Conservation (phyloP, 1,140 invertebrate genomes). For the Scaptomyza montana region DNA sequence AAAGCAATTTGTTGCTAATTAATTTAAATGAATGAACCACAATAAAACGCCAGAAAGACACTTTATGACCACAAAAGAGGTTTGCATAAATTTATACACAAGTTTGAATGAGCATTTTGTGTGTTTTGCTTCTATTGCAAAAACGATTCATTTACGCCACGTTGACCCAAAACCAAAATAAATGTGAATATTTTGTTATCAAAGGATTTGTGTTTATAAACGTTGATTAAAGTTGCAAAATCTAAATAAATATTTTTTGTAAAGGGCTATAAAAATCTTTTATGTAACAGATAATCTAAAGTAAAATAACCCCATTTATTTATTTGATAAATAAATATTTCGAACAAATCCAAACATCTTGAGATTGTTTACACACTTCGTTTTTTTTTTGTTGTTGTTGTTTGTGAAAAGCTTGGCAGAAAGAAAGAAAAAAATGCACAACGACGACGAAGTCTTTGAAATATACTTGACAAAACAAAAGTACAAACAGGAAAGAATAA, state of each 20-base stretch:
- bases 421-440: not conserved
- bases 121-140: not conserved
- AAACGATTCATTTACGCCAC: constrained; percentile 28
- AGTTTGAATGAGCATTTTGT: not conserved
- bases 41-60: constrained; percentile 44
- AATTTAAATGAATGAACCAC: constrained; percentile 56
- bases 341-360: not conserved
- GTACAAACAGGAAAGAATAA: not conserved
- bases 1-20: constrained; percentile 41
- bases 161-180: not conserved
- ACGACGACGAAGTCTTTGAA: not conserved
- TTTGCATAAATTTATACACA: constrained; percentile 22
- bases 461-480: constrained; percentile 2
- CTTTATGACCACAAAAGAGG: constrained; percentile 50
- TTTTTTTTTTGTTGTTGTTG: not conserved
- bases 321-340: too few relatives aligned
- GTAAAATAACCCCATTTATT: too few relatives aligned
- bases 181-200: not conserved
- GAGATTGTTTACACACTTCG: not conserved
- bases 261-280: too few relatives aligned
- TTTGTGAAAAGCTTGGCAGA: not conserved
- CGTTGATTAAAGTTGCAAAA: too few relatives aligned
- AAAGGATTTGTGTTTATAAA: not conserved
- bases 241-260: too few relatives aligned
- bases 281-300: too few relatives aligned